These are phyloP conservation scores for Phrynosoma platyrhinos DNA, from an alignment of 2,113 vertebrate species.

Conservation along the genomic window DNA sequence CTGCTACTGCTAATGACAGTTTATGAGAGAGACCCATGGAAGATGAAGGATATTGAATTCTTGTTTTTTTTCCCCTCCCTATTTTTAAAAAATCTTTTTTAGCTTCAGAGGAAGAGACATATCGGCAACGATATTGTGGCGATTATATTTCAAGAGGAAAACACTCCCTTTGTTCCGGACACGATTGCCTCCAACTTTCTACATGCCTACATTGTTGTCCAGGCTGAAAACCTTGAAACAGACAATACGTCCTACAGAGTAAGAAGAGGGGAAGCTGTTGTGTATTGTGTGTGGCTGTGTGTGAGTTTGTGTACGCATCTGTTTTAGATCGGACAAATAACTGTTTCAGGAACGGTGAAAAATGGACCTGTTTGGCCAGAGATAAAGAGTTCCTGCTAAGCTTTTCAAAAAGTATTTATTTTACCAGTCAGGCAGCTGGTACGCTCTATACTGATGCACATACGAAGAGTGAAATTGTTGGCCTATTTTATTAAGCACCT, in stretches of 20 bases:
- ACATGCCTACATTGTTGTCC: conserved; percentile 92
- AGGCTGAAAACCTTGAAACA: conserved; percentile 79
- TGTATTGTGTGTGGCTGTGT: neutral
- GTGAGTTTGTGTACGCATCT: neutral
- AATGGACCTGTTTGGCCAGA: neutral
- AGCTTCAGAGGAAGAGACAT: conserved; percentile 97
- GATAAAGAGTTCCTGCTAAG: conserved; percentile 9
- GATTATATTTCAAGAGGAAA: conserved; percentile 93
- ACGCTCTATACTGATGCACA: neutral
- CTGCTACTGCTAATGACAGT: neutral
- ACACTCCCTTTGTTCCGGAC: conserved; percentile 94
- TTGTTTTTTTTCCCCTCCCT: neutral
- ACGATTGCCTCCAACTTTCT: conserved; percentile 98
- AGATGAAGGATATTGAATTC: neutral
- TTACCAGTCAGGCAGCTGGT: conserved; percentile 6
- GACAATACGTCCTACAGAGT: conserved; percentile 87
- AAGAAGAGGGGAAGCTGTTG: conserved; percentile 21
- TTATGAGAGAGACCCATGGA: neutral
- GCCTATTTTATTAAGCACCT: neutral
- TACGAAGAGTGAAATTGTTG: neutral
- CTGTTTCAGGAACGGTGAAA: neutral
- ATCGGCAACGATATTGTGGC: conserved; percentile 97
- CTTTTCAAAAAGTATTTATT: neutral
- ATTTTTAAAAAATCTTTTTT: neutral
- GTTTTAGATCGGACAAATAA: neutral